Conservation (phyloP, 2,113 vertebrate genomes). For the Anarrhichthys ocellatus region DNA sequence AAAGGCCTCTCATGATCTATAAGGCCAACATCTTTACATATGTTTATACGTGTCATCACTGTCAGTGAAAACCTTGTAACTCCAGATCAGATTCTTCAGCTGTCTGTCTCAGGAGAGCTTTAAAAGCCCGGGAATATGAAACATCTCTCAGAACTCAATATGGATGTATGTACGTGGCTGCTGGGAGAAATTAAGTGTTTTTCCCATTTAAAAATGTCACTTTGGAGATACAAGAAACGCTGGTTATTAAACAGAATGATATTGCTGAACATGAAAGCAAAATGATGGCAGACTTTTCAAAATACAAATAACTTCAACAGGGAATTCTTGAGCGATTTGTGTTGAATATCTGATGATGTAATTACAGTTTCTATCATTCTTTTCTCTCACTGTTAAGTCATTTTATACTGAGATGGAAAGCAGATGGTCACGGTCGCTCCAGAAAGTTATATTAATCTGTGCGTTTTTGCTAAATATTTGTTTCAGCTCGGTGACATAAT, state of each 20-base stretch:
- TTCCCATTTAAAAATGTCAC: background rate
- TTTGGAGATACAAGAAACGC: background rate
- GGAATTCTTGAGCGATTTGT: background rate
- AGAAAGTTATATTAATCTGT: background rate
- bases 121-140: background rate
- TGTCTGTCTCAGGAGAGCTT: background rate
- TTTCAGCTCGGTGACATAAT: too few relatives aligned
- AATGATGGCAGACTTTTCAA: background rate
- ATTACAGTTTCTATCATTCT: background rate
- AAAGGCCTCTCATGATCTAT: conserved; percentile 8
- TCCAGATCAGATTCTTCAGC: background rate
- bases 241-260: background rate
- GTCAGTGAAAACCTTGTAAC: background rate
- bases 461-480: too few relatives aligned
- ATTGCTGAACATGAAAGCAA: background rate
- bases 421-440: background rate
- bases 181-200: background rate
- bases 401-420: background rate
- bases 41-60: conserved; percentile 27
- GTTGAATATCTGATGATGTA: background rate
- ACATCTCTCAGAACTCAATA: background rate
- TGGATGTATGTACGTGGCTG: background rate
- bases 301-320: background rate
- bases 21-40: background rate
- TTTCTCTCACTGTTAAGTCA: background rate